Base-by-base conservation (phyloP, 2,113 vertebrate genomes). In the Genyomyrus donnyi region DNA sequence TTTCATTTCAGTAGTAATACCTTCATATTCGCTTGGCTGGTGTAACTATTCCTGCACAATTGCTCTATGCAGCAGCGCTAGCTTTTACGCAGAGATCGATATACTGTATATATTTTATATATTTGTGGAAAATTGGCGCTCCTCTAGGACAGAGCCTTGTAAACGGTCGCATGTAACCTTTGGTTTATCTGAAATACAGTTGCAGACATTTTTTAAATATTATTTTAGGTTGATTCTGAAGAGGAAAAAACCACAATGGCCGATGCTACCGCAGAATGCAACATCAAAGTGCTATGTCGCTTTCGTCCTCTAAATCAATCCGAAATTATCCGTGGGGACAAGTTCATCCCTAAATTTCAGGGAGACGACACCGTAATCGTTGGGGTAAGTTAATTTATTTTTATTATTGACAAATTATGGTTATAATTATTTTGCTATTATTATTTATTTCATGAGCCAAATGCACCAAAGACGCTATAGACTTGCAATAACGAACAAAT, bases 221-320 rank as follows among this genome's bases (percentile, higher is more conserved):
- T n/a, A 27, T 35, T 62, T 39, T 58, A 88, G 87, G 87, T 49
- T 88, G 85, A 52, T 35, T 52, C 50, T 66, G 56, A 88, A 62
- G 52, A 86, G n/a, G 39, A 62, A 62, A 39, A 85, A 85, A 85
- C 80, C 91, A 95, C 93, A 91, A 98, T 98, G 97, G 96, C 97
- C 91, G 97, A 97, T 92, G 93, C 94, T 87, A 95, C 95, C 94
- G 95, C 96, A 91, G 97, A 98, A 93, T 98, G 98, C 94, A 98
- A 97, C 95, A 98, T 98, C 94, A 98, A 97, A 95, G 98, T 98
- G 92, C 95, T 98, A 91, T 98, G 98, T 95, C 96, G 98, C 87
- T 98, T 98, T 93, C 97, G 98, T 89, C 98, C 98, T 13, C 93
- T 98, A 89, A 98, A 97, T 91, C 96, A 97, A 93, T 95, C 97